These are phyloP conservation scores for Chromoteleia sp. DNA, from an alignment of 2,888 invertebrate species.

Conservation along the genomic window DNA sequence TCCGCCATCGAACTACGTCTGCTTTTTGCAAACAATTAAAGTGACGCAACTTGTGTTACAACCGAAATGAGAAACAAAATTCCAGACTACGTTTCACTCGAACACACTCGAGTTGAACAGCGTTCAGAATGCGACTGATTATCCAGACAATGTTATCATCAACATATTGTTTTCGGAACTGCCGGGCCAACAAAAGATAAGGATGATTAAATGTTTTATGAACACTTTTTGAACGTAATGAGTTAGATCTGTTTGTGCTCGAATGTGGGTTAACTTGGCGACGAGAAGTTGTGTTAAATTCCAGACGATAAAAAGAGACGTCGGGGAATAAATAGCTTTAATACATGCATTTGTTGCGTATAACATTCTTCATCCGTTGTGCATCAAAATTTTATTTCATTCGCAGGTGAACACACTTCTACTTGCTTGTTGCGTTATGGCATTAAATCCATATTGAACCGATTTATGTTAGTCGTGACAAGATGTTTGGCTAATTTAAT, in stretches of 20 bases:
- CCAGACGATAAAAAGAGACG: not conserved
- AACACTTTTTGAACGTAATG: conserved; percentile 38
- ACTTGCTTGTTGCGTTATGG: no score
- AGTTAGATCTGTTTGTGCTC: conserved; percentile 33
- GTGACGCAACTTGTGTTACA: conserved; percentile 40
- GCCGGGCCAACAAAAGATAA: conserved; percentile 36
- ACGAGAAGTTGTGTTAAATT: conserved; percentile 19
- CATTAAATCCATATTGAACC: no score
- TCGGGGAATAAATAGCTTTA: conserved; percentile 2
- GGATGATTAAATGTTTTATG: conserved; percentile 59
- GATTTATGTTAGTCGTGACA: no score
- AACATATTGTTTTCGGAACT: conserved; percentile 50
- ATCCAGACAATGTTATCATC: conserved; percentile 53
- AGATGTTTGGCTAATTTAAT: no score
- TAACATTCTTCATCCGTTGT: not conserved
- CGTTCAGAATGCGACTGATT: conserved; percentile 47
- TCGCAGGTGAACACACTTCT: not conserved
- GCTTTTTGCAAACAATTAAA: conserved; percentile 64
- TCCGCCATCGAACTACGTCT: conserved; percentile 47
- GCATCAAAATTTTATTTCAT: not conserved
- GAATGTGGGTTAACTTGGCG: conserved; percentile 31
- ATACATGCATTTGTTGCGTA: not conserved
- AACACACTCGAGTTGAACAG: conserved; percentile 18
- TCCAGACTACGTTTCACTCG: conserved; percentile 43
- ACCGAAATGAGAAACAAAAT: conserved; percentile 43